Percentiles rank a stretch among this genome's conserved stretches.
These are phyloP conservation scores for Premnoplex brunnescens DNA, from an alignment of 2,797 vertebrate genomes.

Conservation along the genomic window DNA sequence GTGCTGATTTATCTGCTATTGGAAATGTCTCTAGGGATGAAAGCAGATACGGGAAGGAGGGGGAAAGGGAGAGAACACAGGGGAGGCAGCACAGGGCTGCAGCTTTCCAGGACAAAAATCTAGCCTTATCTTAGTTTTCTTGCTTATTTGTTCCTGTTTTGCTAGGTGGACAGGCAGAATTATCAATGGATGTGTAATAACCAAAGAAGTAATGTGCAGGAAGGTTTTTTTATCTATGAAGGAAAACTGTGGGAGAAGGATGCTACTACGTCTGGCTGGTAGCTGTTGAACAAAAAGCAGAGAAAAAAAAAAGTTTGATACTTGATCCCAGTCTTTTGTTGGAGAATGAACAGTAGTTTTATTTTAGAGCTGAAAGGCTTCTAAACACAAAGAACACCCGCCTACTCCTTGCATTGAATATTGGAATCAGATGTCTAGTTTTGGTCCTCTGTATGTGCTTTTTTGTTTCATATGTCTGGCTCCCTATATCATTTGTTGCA, in stretches of 20 bases:
- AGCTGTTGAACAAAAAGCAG: slow-evolving; percentile 25
- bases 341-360: slow-evolving; percentile 27
- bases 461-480: not conserved
- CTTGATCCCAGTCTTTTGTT: slow-evolving; percentile 11
- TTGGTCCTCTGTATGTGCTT: not conserved
- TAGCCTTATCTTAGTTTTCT: slow-evolving; percentile 17
- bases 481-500: not conserved
- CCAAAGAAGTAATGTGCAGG: not conserved
- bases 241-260: not conserved
- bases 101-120: not conserved
- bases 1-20: slow-evolving; percentile 64
- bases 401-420: not conserved
- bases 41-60: not conserved
- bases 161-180: not conserved
- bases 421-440: slow-evolving; percentile 27
- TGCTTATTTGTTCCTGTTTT: slow-evolving; percentile 23
- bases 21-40: slow-evolving; percentile 46
- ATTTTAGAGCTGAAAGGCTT: slow-evolving; percentile 42
- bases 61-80: not conserved
- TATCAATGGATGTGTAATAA: slow-evolving; percentile 43
- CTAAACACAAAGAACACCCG: not conserved
- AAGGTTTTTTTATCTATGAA: not conserved
- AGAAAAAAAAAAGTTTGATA: not conserved
- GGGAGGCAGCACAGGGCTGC: not conserved
- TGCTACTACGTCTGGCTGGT: not conserved